These are phyloP conservation scores for Furcula furcula DNA, from an alignment of 2,888 invertebrate genomes.

Conservation along the genomic window DNA sequence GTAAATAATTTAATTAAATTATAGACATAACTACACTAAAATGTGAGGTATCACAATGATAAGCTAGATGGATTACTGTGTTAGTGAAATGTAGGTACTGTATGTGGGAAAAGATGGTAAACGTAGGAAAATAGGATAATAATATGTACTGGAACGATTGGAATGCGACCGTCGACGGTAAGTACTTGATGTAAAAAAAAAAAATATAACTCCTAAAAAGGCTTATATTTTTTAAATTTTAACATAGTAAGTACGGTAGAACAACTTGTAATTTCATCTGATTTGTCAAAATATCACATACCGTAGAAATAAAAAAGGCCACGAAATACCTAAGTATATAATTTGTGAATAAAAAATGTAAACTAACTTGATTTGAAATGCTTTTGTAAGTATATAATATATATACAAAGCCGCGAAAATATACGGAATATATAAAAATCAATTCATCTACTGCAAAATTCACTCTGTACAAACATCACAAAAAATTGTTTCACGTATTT, in stretches of 20 bases:
- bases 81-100: conserved; percentile 47
- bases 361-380: conserved; percentile 5
- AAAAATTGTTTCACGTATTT: too few species aligned
- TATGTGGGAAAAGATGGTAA: conserved; percentile 15
- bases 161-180: background rate
- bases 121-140: too few species aligned
- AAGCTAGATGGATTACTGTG: conserved; percentile 49
- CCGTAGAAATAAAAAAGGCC: too few species aligned
- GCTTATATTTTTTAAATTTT: too few species aligned
- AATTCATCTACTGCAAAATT: conserved; percentile 20
- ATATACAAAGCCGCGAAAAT: conserved; percentile 45
- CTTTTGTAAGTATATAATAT: conserved; percentile 20
- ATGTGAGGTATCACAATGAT: conserved; percentile 68
- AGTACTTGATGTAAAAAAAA: background rate
- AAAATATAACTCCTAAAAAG: too few species aligned
- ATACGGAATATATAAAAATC: conserved; percentile 7
- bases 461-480: conserved; percentile 31
- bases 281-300: too few species aligned
- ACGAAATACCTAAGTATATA: too few species aligned
- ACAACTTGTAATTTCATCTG: too few species aligned
- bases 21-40: conserved; percentile 48
- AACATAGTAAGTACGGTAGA: too few species aligned
- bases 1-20: conserved; percentile 35
- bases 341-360: too few species aligned
- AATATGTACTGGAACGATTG: conserved; percentile 8